Percentiles rank a stretch among this genome's conserved stretches.
phyloP scores from a whole-genome alignment of 2,113 vertebrate genomes.

The Rhea pennata region DNA sequence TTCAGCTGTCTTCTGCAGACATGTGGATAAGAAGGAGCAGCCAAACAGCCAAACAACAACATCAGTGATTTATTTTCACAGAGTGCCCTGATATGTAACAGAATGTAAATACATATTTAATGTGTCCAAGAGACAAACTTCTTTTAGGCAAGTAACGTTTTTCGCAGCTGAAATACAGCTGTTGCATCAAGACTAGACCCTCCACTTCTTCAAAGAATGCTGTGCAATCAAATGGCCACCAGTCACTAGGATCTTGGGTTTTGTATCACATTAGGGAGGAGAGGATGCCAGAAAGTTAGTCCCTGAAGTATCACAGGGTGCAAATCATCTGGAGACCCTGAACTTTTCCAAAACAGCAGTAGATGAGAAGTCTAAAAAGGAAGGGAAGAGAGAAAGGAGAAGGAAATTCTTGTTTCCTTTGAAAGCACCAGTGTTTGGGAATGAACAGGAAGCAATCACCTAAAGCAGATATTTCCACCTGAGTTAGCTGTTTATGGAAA shows the following conservation, averaged over 20 bases:
- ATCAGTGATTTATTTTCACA: not conserved
- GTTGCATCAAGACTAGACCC: not conserved
- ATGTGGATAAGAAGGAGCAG: not conserved
- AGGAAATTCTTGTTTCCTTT: not conserved
- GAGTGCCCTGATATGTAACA: not conserved
- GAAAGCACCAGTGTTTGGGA: not conserved
- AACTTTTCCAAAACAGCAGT: not conserved
- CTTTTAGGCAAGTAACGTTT: not conserved
- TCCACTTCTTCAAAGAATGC: not conserved
- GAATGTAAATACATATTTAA: not conserved
- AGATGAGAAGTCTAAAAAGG: not conserved
- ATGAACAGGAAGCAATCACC: not conserved
- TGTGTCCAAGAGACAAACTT: not conserved
- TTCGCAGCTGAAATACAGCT: not conserved
- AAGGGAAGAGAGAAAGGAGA: not conserved
- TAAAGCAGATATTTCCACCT: not conserved
- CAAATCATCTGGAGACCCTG: not conserved
- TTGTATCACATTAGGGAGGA: not conserved
- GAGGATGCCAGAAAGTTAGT: not conserved
- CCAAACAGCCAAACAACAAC: not conserved
- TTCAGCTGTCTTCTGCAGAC: not conserved
- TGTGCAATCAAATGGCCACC: not conserved
- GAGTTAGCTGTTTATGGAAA: not conserved
- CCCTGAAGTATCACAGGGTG: fast-evolving
- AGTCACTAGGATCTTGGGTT: not conserved